Conservation (phyloP, 2,113 vertebrate species). For the Ailuropoda melanoleuca region DNA sequence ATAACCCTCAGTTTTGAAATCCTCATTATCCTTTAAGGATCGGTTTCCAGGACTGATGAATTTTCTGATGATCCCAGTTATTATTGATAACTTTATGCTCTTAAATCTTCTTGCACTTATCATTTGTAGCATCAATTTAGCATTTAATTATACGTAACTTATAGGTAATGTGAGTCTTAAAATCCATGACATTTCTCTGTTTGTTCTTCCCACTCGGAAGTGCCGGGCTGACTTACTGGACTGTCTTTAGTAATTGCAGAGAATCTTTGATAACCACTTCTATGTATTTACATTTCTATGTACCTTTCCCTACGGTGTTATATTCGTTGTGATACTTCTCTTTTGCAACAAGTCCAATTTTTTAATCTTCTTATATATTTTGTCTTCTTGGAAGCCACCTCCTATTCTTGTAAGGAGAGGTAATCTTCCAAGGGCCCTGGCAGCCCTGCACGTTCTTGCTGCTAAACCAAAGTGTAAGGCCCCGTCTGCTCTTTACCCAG, state of each 20-base stretch:
- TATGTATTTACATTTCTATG: rapidly evolving
- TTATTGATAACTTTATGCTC: background rate
- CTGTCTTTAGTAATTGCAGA: background rate
- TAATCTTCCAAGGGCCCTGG: rapidly evolving
- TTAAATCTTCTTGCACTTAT: background rate
- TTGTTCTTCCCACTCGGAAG: background rate
- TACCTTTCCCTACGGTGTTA: background rate
- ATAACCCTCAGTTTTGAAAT: background rate
- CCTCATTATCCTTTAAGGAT: background rate
- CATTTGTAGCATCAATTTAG: background rate
- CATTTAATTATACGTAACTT: background rate
- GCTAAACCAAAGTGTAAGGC: background rate
- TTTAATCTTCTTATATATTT: background rate
- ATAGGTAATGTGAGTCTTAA: background rate
- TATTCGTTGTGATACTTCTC: background rate
- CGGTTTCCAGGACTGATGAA: background rate
- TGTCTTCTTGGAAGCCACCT: background rate
- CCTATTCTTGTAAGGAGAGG: background rate
- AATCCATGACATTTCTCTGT: background rate
- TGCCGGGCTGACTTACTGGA: background rate
- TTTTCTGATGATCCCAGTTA: background rate
- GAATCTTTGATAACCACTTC: background rate
- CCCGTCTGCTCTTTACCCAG: background rate
- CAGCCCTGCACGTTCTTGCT: background rate
- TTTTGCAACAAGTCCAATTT: background rate